These are phyloP conservation scores for Caenorhabditis afra DNA, from an alignment of 2,888 invertebrate species.

Conservation along the genomic window DNA sequence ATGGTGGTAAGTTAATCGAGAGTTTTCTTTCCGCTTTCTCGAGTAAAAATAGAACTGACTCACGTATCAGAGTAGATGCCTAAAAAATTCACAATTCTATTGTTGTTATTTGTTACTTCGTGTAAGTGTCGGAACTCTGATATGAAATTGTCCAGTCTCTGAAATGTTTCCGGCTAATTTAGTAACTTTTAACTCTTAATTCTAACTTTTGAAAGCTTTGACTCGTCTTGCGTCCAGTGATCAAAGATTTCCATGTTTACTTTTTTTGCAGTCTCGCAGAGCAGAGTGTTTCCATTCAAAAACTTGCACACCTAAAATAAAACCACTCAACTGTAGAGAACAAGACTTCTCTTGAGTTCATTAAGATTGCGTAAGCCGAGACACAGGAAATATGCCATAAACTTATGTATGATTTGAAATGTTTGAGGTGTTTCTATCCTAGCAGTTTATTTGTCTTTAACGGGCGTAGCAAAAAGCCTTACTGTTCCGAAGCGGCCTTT, in stretches of 20 bases:
- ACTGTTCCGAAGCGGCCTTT: constrained; percentile 67
- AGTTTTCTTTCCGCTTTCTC: no score
- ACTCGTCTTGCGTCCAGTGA: constrained; percentile 66
- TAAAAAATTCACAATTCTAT: constrained; percentile 67
- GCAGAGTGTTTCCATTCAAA: constrained; percentile 49
- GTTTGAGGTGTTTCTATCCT: no score
- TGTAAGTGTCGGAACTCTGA: constrained; percentile 67
- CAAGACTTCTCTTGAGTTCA: no score
- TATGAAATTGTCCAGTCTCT: constrained; percentile 65
- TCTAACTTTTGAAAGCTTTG: constrained; percentile 56
- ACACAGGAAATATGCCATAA: no score
- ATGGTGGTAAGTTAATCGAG: no score
- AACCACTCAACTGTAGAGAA: no score
- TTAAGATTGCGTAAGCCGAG: no score
- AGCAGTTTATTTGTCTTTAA: no score
- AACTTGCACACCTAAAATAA: constrained; percentile 67
- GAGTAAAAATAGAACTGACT: no score
- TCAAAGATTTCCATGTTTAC: constrained; percentile 69
- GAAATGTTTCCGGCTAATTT: constrained; percentile 1
- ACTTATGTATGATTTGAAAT: no score
- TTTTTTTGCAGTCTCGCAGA: constrained; percentile 63
- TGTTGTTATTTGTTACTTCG: constrained; percentile 60
- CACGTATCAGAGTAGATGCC: constrained; percentile 66
- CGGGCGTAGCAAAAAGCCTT: neutral
- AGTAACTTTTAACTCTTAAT: neutral